Percentiles rank a stretch among this genome's conserved stretches.
These are phyloP conservation scores for Drosophila lacertosa DNA, from an alignment of 1,140 invertebrate genomes.

Conservation along the genomic window DNA sequence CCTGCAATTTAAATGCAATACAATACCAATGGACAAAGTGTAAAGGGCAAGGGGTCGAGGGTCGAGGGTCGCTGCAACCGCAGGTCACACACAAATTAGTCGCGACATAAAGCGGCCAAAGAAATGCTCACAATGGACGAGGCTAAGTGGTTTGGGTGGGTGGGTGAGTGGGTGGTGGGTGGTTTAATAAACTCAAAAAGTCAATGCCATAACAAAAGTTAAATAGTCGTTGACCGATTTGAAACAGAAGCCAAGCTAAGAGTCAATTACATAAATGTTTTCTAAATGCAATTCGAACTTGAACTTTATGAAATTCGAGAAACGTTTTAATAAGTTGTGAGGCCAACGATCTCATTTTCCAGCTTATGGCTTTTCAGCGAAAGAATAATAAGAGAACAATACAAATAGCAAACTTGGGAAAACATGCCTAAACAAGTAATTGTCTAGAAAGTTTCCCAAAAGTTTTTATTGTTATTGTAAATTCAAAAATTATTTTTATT, in stretches of 20 bases:
- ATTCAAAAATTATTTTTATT: too few relatives aligned
- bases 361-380: neutral
- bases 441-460: neutral
- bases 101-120: conserved; percentile 60
- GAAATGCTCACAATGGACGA: conserved; percentile 25
- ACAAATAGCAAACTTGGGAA: neutral
- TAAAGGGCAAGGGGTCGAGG: neutral
- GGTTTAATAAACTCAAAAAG: conserved; percentile 1
- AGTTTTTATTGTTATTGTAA: neutral
- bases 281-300: conserved; percentile 3
- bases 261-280: conserved; percentile 33
- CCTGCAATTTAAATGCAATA: conserved; percentile 67
- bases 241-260: conserved; percentile 34
- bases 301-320: neutral
- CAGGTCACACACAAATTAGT: conserved; percentile 42
- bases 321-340: neutral
- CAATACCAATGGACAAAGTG: conserved; percentile 5
- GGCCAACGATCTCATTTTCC: neutral
- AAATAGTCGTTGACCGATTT: conserved; percentile 7
- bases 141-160: neutral
- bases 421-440: neutral
- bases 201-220: conserved; percentile 9
- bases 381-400: neutral
- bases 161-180: too few relatives aligned
- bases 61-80: too few relatives aligned